Evolutionary conservation across 2,113 vertebrate species (phyloP).

Genomic region (Pseudopodoces humilis): DNA sequence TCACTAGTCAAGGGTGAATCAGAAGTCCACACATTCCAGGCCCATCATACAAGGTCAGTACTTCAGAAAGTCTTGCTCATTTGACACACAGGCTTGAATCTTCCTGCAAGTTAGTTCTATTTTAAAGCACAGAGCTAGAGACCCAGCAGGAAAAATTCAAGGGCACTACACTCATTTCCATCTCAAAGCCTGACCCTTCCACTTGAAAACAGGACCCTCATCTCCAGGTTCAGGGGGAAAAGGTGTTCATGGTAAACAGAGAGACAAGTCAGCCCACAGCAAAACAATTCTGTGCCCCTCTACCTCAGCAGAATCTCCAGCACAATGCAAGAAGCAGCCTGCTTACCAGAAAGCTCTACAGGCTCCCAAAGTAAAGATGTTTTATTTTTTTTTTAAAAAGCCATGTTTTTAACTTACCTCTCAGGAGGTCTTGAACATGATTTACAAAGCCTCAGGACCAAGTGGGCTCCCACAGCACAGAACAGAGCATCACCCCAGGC

Average conservation of each 20-base stretch:
- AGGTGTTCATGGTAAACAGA: not conserved
- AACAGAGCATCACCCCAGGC: not conserved
- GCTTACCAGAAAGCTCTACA: not conserved
- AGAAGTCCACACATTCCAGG: not conserved
- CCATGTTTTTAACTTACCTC: not conserved
- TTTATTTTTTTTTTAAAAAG: not conserved
- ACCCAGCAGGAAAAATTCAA: not conserved
- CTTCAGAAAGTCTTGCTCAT: not conserved
- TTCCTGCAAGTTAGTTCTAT: not conserved
- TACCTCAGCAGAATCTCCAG: not conserved
- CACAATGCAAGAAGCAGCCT: not conserved
- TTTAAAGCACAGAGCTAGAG: not conserved
- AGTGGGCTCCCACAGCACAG: not conserved
- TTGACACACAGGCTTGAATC: not conserved
- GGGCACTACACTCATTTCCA: not conserved
- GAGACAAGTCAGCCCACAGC: not conserved
- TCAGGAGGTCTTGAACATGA: not conserved
- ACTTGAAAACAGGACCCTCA: not conserved
- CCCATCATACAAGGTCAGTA: not conserved
- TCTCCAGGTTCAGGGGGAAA: not conserved
- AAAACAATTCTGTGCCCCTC: not conserved
- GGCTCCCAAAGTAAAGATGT: not conserved
- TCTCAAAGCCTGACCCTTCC: not conserved
- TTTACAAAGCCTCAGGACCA: not conserved
- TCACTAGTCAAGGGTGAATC: not conserved